A percentile compares a stretch with the other conserved stretches of the same genome.
phyloP scores from a whole-genome alignment of 2,888 invertebrate species.

The Paralinhomoeus sp. region DNA sequence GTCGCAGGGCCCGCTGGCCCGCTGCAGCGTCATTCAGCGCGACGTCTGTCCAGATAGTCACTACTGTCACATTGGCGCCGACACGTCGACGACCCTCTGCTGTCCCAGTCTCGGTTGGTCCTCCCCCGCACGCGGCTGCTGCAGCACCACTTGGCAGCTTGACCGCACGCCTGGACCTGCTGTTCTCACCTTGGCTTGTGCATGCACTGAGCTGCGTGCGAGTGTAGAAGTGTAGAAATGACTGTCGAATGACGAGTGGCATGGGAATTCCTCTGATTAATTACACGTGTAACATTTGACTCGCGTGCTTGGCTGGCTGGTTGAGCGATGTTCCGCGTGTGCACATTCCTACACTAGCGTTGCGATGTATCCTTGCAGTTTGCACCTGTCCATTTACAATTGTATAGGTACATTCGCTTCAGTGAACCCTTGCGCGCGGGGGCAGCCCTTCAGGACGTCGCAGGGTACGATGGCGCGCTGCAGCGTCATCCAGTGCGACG shows the following conservation, averaged over 20 bases:
- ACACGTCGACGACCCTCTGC: slow-evolving; percentile 2
- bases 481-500: background rate
- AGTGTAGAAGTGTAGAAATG: background rate
- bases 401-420: slow-evolving; percentile 8
- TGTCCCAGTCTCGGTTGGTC: slow-evolving; percentile 1
- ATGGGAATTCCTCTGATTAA: background rate
- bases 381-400: too few species aligned
- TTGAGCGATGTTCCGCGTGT: too few species aligned
- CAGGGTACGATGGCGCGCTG: background rate
- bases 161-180: slow-evolving; percentile 10
- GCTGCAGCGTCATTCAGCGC: slow-evolving; percentile 18
- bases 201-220: slow-evolving; percentile 10
- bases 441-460: background rate
- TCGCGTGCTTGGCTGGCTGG: too few species aligned
- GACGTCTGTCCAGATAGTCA: slow-evolving; percentile 14
- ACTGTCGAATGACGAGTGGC: background rate
- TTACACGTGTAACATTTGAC: slow-evolving; percentile 2
- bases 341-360: too few species aligned
- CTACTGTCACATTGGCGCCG: slow-evolving; percentile 23
- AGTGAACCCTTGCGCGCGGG: too few species aligned
- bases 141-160: background rate
- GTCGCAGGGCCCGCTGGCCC: background rate
- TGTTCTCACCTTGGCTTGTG: too few species aligned
- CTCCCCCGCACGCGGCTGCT: background rate
- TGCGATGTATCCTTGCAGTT: too few species aligned